These are phyloP conservation scores for Chalcis sispes DNA, from an alignment of 2,888 invertebrate genomes.

Conservation along the genomic window DNA sequence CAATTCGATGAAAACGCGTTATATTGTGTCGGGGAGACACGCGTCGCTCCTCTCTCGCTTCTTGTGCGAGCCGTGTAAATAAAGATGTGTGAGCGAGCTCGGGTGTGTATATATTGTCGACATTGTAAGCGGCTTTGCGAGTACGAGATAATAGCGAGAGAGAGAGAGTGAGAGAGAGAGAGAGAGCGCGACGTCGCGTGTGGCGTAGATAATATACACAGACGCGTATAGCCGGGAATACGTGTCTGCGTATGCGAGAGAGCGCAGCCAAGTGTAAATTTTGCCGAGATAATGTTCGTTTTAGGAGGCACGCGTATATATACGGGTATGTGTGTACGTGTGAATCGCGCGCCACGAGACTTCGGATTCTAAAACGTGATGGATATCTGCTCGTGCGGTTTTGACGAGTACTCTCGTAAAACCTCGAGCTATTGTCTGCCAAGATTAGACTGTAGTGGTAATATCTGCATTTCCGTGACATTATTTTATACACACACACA, in stretches of 20 bases:
- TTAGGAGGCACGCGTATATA: too few species aligned
- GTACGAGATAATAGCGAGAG: background rate
- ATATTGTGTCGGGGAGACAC: background rate
- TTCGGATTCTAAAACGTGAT: background rate
- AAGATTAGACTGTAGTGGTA: background rate
- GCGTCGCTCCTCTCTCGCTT: background rate
- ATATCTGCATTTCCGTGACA: background rate
- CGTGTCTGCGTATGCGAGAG: too few species aligned
- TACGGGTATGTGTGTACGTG: too few species aligned
- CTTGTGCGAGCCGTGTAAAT: background rate
- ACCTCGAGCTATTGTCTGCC: background rate
- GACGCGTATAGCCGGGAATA: too few species aligned
- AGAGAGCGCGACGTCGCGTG: too few species aligned
- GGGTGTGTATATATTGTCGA: too few species aligned
- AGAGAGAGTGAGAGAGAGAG: too few species aligned
- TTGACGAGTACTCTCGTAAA: background rate
- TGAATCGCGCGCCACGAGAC: too few species aligned
- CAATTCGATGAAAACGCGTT: background rate
- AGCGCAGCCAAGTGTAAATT: conserved; percentile 31
- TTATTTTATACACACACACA: too few species aligned
- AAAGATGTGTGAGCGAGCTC: too few species aligned
- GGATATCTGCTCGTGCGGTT: background rate
- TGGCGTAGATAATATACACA: too few species aligned
- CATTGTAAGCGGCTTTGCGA: conserved; percentile 1
- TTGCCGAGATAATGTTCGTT: conserved; percentile 32